A percentile compares a stretch with the other conserved stretches of the same genome.
phyloP scores from a whole-genome alignment of 2,113 vertebrate species.

The Gallinago media region DNA sequence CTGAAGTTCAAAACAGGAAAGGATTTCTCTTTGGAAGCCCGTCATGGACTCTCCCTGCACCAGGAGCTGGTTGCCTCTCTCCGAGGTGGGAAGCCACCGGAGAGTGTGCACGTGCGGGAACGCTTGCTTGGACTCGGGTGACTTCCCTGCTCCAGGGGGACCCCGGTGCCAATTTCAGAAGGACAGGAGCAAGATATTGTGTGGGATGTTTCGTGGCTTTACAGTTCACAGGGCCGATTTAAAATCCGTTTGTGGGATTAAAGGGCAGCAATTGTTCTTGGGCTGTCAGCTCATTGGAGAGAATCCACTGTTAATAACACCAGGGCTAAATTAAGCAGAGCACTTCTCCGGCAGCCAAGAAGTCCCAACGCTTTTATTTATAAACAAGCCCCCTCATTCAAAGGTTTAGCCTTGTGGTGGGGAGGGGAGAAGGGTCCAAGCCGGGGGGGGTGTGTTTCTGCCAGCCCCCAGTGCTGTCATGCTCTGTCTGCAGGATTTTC shows the following conservation, averaged over 20 bases:
- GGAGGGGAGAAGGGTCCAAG: background rate
- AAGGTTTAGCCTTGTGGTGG: background rate
- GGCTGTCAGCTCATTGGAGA: background rate
- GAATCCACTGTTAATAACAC: background rate
- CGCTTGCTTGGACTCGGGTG: background rate
- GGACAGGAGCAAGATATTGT: background rate
- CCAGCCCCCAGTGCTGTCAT: accelerated
- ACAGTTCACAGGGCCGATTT: background rate
- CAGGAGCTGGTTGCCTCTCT: background rate
- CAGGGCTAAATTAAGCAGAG: constrained; percentile 32
- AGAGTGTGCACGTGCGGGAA: accelerated
- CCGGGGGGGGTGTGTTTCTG: background rate
- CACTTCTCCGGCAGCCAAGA: constrained; percentile 10
- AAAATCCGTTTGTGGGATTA: background rate
- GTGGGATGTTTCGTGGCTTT: background rate
- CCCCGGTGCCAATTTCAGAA: background rate
- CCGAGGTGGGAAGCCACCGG: accelerated
- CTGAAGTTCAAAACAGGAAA: background rate
- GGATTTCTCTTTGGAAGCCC: background rate
- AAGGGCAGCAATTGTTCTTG: constrained; percentile 35
- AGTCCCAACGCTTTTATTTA: background rate
- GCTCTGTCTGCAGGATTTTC: background rate
- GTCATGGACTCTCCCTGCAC: background rate
- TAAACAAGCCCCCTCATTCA: background rate
- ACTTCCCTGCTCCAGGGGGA: background rate